phyloP scores from a whole-genome alignment of 2,113 vertebrate genomes.

The Bothrops jararaca region DNA sequence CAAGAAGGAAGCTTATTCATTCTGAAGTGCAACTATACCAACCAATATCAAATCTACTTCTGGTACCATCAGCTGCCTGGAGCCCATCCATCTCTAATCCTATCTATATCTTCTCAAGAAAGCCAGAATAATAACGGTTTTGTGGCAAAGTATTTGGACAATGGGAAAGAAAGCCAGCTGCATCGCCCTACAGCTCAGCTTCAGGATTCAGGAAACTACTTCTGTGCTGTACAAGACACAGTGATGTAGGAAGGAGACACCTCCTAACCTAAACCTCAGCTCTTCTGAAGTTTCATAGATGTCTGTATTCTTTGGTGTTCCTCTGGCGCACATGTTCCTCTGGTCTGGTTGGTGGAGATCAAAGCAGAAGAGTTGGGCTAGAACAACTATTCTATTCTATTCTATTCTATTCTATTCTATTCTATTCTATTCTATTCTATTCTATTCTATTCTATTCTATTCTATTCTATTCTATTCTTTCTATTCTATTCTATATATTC shows the following conservation, averaged over 20 bases:
- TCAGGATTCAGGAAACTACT: not conserved
- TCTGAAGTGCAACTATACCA: not conserved
- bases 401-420: too few relatives aligned
- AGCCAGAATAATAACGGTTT: not conserved
- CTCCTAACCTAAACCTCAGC: not conserved
- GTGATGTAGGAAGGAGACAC: not conserved
- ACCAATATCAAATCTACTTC: fast-evolving
- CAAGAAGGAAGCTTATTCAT: not conserved
- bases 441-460: too few relatives aligned
- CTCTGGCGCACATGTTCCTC: not conserved
- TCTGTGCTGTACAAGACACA: not conserved
- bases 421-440: too few relatives aligned
- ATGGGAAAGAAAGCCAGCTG: not conserved
- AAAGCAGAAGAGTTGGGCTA: not conserved
- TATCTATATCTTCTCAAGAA: not conserved
- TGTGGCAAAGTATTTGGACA: not conserved
- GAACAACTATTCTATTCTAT: too few relatives aligned
- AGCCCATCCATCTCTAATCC: not conserved
- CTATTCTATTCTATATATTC: too few relatives aligned
- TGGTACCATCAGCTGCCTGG: not conserved
- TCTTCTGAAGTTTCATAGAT: not conserved
- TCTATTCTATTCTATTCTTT: too few relatives aligned
- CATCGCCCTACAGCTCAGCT: not conserved
- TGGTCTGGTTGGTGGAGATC: not conserved
- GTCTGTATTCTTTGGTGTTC: not conserved